Evolutionary conservation across 2,888 invertebrate species (phyloP), one percentile per base, ranked within the genome.

Genomic region (Desoria tigrina): DNA sequence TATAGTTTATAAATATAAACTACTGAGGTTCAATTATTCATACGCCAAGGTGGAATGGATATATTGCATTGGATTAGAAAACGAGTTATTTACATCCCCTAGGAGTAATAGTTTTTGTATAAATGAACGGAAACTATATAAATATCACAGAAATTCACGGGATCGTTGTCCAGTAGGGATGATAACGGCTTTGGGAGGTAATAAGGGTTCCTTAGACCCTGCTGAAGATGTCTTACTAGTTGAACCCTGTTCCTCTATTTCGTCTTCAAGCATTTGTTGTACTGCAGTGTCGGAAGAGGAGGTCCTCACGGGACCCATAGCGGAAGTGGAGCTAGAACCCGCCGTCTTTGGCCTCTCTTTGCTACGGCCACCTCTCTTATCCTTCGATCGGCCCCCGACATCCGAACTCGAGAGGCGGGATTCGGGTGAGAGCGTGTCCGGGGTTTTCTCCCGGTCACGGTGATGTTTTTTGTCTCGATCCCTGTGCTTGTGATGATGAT

Each of bases 281-380:
- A 80, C 65, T 45, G 63, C 77, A 55, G 67, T 65, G 77, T 84
- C 84, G 71, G 85, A 85, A n/a, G 85, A 78, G 51, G 78, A 77
- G 11, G 78, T 74, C 69, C 78, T 78, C 39, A 50, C 39, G 24
- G 61, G 64, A 57, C 53, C 66, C n/a, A 57, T 42, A 18, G 65
- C 57, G 2, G 68, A 53, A 37, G 63, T 9, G 68, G 69, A 65
- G 21, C 72, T 63, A 21, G 66, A 65, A 49, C 67, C 77, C 9
- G 80, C 70, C 37, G 71, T 77, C 77, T 37, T 77, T 71, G 26
- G 77, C 74, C 63, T 76, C 73, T 65, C 73, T 69, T 53, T 69
- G 61, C 69, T 69, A 42, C 71, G 63, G 53, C 64, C 71, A 57
- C 66, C 64, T 55, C 68, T 63, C 56, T 66, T 67, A 60, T 68